Conservation (phyloP, 2,888 invertebrate genomes). For the Herminia tarsipennalis region DNA sequence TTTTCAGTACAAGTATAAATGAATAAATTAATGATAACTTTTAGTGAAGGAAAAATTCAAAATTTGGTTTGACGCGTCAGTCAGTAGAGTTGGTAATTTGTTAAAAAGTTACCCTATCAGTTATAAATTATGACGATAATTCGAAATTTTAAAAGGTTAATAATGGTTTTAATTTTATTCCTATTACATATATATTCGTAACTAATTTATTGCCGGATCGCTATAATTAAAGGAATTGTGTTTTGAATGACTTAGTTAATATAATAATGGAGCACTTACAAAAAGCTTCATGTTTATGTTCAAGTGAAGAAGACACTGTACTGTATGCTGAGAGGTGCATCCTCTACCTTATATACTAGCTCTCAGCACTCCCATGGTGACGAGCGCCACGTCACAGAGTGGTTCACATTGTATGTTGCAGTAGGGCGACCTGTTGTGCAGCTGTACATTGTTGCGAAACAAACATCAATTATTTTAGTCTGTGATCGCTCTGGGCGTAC, state of each 20-base stretch:
- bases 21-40: too few species aligned
- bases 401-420: slow-evolving; percentile 21
- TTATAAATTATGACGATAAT: too few species aligned
- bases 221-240: too few species aligned
- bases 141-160: too few species aligned
- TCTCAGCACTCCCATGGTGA: slow-evolving; percentile 23
- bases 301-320: slow-evolving; percentile 26
- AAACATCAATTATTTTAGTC: slow-evolving; percentile 18
- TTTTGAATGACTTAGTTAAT: not conserved
- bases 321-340: slow-evolving; percentile 39
- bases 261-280: slow-evolving; percentile 52
- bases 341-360: slow-evolving; percentile 55
- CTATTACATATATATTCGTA: too few species aligned
- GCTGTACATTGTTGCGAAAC: slow-evolving; percentile 11
- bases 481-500: slow-evolving; percentile 14
- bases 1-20: too few species aligned
- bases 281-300: slow-evolving; percentile 58
- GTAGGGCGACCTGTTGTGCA: slow-evolving; percentile 15
- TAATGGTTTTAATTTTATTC: too few species aligned
- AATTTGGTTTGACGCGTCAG: too few species aligned
- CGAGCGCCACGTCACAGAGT: slow-evolving; percentile 25
- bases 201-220: too few species aligned
- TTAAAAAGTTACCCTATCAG: too few species aligned
- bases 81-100: too few species aligned
- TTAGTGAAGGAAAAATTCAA: too few species aligned